Conservation (phyloP, 2,888 invertebrate genomes). For the Aporophyla nigra region DNA sequence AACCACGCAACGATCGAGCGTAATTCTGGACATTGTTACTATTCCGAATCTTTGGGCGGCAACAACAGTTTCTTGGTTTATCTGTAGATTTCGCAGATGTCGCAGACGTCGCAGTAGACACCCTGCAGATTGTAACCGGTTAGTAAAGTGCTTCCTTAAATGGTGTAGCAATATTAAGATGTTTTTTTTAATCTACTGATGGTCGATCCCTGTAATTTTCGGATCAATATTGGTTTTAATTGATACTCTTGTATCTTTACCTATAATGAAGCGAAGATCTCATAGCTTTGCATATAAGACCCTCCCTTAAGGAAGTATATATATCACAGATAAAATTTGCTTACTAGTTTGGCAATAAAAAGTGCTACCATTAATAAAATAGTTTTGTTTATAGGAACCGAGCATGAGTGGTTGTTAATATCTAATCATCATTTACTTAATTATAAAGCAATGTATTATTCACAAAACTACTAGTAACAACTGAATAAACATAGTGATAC, state of each 20-base stretch:
- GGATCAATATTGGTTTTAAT: too few species aligned
- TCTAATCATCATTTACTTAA: background rate
- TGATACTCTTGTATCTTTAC: too few species aligned
- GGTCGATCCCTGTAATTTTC: too few species aligned
- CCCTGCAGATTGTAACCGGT: conserved; percentile 2
- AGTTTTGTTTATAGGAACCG: too few species aligned
- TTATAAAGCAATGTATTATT: background rate
- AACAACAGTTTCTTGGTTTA: background rate
- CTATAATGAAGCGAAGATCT: too few species aligned
- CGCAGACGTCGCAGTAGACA: fast-evolving
- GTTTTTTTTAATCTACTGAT: background rate
- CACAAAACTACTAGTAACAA: background rate
- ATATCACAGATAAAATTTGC: too few species aligned
- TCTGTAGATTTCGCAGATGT: fast-evolving
- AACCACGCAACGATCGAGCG: background rate
- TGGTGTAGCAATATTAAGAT: too few species aligned
- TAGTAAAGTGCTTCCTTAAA: background rate
- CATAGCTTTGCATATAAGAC: too few species aligned
- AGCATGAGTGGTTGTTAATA: background rate
- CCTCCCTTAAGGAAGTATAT: too few species aligned
- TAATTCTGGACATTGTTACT: background rate
- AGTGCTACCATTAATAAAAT: too few species aligned
- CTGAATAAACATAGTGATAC: background rate
- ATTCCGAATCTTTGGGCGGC: background rate
- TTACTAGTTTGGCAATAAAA: too few species aligned